Evolutionary conservation across 2,797 vertebrate genomes (phyloP), one percentile per base, ranked within the genome.

Genomic region (Mastacembelus armatus): DNA sequence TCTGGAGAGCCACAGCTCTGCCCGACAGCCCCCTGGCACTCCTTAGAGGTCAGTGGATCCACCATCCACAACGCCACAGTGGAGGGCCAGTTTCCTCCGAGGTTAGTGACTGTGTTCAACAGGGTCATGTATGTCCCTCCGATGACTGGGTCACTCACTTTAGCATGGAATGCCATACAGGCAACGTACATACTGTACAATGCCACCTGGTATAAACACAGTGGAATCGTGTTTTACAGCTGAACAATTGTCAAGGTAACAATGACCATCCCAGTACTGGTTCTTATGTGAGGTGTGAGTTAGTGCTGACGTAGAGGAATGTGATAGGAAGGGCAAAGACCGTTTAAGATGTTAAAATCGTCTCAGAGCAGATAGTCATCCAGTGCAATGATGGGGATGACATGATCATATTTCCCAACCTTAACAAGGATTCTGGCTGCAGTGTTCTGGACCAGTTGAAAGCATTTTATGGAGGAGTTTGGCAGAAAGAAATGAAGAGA

Each of bases 41-140:
- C 94, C 71, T 97, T 98, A 22, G 90, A 93, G 0, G 98, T 99
- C 21, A 99, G 95, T 0, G 96, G 95, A 66, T 99, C 98, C 29
- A 99, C 98, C 44, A 99, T 88, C 97, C 98, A 98, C 79, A 99
- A 94, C 0, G 97, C 96, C 43, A 98, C 67, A 0, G 98, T 99
- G 47, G 97, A 95, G 3, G 98, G 98, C 98, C 98, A 99, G 91
- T 98, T 99, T 1, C 96, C 96, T 9, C 98, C 98, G 15, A 99
- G 93, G 65, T 99, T 99, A 0, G 96, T 97, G 19, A 99, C 95
- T 0, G 98, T 99, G 74, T 99, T 99, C 49, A 99, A 92, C 51
- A 99, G 93, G 0, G 98, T 99, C 98, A 99, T 99, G 85, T 99
- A 99, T 22, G 98, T 99, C 43, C 98, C 98, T 0, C 98, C 98